Evolutionary conservation across 30 jellyfish, hydroid and myxozoan genomes (phyloP), one percentile per base, ranked within the genome.

Genomic region (Aurelia coerulea): DNA sequence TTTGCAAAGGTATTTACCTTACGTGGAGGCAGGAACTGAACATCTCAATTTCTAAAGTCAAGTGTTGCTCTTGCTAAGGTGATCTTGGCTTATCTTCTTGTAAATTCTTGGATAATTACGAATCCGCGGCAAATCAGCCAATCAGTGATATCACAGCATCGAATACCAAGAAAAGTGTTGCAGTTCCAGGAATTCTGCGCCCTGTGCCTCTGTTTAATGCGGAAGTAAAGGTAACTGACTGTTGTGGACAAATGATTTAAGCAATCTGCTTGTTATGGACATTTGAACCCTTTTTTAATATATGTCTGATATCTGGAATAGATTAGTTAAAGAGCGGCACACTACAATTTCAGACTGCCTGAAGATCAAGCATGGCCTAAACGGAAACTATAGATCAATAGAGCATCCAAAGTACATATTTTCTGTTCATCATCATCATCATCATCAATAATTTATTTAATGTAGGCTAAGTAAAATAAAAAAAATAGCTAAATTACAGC

Each of bases 21-120:
- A 58, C 80, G 89, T 2, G 89, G 89, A 29, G 89, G 89, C 18
- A 64, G 89, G 41, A 79, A 79, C 80, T 79, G 52, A 79, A 9
- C 70, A 60, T 60, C 35, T 60, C 70, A 60, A 46, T 46, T 15
- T 60, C 1, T 17, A 60, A 23, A n/a, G 70, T 12, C 70, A 60
- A n/a, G 70, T 60, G 70, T 60, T 60, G 70, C 70, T 60, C 35
- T n/a, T 60, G 3, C 3, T 23, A 13, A n/a, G 35, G 31, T n/a
- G 35, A 17, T 2, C 35, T 60, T 60, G 70, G 70, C 35, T 17
- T 23, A 60, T 60, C 33, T 60, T 5, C 70, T 17, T 60, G 70
- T 60, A 60, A 60, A 60, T 60, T 60, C 31, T 60, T 60, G 70
- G 70, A 60, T 60, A 23, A 60, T 60, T 60, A 60, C 11, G 15